Evolutionary conservation across 2,888 invertebrate genomes (phyloP).

Genomic region (Rhimphoctona megacephalus): DNA sequence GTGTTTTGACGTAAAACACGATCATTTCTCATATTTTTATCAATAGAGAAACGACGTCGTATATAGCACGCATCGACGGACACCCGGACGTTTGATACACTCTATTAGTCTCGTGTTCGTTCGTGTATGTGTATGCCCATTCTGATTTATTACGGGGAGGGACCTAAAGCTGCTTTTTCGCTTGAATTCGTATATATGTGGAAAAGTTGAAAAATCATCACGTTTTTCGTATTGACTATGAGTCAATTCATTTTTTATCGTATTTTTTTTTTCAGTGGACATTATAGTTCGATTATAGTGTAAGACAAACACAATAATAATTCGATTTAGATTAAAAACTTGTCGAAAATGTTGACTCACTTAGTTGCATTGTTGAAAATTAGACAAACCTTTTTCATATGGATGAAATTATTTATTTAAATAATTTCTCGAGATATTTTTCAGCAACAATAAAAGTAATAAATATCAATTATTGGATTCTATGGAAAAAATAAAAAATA

Average conservation of each 20-base stretch:
- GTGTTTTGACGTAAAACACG: conserved; percentile 83
- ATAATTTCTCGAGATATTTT: too few relatives aligned
- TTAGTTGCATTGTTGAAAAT: too few relatives aligned
- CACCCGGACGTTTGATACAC: conserved; percentile 80
- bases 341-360: too few relatives aligned
- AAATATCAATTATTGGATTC: too few relatives aligned
- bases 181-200: conserved; percentile 51
- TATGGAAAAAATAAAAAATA: not conserved
- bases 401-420: too few relatives aligned
- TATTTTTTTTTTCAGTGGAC: not conserved
- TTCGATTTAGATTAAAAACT: too few relatives aligned
- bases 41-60: conserved; percentile 72
- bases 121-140: conserved; percentile 60
- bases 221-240: not conserved
- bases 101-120: conserved; percentile 77
- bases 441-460: not conserved
- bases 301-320: not conserved
- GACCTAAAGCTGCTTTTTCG: conserved; percentile 42
- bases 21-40: conserved; percentile 81
- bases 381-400: too few relatives aligned
- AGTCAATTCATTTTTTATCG: not conserved
- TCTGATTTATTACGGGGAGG: conserved; percentile 77
- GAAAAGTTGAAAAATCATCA: conserved; percentile 25
- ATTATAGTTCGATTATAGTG: not conserved
- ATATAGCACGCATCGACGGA: conserved; percentile 75